phyloP scores from a whole-genome alignment of 2,888 invertebrate genomes.

The Pseudococcus jackbeardsleyi region DNA sequence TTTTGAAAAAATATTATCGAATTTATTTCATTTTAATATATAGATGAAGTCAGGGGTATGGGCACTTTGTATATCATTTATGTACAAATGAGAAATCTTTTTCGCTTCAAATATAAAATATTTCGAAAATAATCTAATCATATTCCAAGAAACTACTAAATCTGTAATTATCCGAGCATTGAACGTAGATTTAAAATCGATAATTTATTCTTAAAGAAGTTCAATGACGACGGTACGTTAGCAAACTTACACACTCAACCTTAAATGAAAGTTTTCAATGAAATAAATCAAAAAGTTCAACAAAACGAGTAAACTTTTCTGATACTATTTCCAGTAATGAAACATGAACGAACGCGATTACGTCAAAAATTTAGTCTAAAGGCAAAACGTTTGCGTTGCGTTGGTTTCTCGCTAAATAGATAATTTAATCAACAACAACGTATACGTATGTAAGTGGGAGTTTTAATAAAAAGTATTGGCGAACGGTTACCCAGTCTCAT shows the following conservation, averaged over 20 bases:
- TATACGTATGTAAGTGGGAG: background rate
- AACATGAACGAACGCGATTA: slow-evolving; percentile 17
- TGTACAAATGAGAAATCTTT: too few species aligned
- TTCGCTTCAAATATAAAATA: too few species aligned
- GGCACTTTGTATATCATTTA: too few species aligned
- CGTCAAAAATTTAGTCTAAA: slow-evolving; percentile 4
- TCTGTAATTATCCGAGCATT: background rate
- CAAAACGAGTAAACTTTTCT: slow-evolving; percentile 18
- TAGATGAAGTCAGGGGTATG: too few species aligned
- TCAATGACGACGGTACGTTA: background rate
- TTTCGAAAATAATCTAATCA: too few species aligned
- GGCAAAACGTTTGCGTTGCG: background rate
- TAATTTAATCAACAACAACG: slow-evolving; percentile 17
- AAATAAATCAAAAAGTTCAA: slow-evolving; percentile 17
- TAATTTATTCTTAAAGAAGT: background rate
- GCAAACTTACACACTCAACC: background rate
- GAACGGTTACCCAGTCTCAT: background rate
- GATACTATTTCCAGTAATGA: slow-evolving; percentile 17
- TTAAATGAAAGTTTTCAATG: background rate
- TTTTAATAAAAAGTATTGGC: background rate
- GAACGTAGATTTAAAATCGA: background rate
- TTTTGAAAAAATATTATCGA: too few species aligned
- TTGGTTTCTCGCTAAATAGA: slow-evolving; percentile 22
- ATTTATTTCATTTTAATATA: too few species aligned
- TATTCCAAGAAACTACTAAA: background rate